Evolutionary conservation across 2,113 vertebrate genomes (phyloP).

Genomic region (Zosterops borbonicus): DNA sequence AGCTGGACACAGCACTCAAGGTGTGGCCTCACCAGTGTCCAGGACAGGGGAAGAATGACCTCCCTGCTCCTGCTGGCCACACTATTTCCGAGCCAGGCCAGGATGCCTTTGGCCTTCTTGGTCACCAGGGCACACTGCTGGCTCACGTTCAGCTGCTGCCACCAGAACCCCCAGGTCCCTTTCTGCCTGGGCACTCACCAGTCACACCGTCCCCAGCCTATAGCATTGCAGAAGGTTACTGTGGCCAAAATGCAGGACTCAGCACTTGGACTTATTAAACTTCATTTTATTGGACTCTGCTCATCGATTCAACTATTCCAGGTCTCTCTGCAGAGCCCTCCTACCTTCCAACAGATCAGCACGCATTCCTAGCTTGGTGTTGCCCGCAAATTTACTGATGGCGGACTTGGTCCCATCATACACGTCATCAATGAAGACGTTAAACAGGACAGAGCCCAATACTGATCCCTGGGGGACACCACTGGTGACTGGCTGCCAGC

Average conservation of each 20-base stretch:
- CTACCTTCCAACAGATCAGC: neutral
- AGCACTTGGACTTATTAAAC: neutral
- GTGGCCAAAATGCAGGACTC: neutral
- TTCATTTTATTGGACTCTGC: neutral
- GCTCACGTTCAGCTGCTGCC: accelerated
- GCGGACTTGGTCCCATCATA: neutral
- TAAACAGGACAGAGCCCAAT: neutral
- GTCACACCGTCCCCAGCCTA: neutral
- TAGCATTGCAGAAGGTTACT: accelerated
- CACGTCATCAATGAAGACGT: neutral
- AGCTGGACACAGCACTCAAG: too few relatives aligned
- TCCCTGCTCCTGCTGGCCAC: neutral
- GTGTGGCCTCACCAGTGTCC: neutral
- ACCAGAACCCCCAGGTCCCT: neutral
- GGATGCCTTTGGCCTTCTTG: neutral
- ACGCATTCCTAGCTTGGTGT: neutral
- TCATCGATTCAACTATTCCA: neutral
- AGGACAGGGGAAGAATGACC: neutral
- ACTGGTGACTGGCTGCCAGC: neutral
- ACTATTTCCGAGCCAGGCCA: neutral
- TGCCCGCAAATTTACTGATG: neutral
- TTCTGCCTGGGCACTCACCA: neutral
- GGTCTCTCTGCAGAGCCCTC: neutral
- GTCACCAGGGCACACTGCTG: neutral
- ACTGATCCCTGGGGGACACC: too few relatives aligned